A percentile compares a stretch with the other conserved stretches of the same genome.
Evolutionary conservation across 2,888 invertebrate species (phyloP).

Genomic region (Ernsta delagoae): DNA sequence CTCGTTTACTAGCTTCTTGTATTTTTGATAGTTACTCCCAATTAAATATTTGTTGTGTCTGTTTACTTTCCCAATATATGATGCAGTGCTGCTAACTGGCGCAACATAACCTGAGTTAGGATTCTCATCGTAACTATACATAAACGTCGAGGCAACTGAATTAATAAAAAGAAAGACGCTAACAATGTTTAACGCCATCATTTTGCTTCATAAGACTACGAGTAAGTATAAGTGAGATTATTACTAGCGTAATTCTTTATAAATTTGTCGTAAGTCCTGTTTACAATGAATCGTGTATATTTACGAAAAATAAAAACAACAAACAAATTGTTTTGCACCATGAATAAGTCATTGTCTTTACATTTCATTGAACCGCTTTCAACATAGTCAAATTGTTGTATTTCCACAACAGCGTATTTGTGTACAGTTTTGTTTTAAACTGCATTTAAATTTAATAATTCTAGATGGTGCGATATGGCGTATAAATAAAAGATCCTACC

Average conservation of each 20-base stretch:
- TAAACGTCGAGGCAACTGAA: slow-evolving; percentile 48
- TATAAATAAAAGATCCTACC: slow-evolving; percentile 4
- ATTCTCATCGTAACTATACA: slow-evolving; percentile 53
- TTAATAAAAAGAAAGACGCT: slow-evolving; percentile 49
- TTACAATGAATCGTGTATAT: slow-evolving; percentile 27
- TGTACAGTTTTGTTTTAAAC: not conserved
- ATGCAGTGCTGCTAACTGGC: slow-evolving; percentile 44
- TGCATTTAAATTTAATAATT: not conserved
- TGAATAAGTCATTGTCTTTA: slow-evolving; percentile 30
- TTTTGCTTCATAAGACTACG: slow-evolving; percentile 50
- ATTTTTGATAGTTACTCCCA: slow-evolving; percentile 45
- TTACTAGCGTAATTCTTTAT: slow-evolving; percentile 51
- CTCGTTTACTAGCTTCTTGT: slow-evolving; percentile 49
- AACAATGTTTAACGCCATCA: slow-evolving; percentile 54
- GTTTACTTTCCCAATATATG: slow-evolving; percentile 46
- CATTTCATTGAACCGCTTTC: not conserved
- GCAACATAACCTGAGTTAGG: slow-evolving; percentile 53
- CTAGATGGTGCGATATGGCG: not conserved
- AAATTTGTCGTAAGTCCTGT: slow-evolving; percentile 45
- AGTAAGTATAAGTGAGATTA: slow-evolving; percentile 42
- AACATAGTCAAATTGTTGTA: not conserved
- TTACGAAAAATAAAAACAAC: slow-evolving; percentile 15
- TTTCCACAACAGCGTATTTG: not conserved
- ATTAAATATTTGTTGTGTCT: slow-evolving; percentile 53
- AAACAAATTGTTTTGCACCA: slow-evolving; percentile 25